Evolutionary conservation across 2,113 vertebrate species (phyloP).

Genomic region (Eupsittula cactorum): DNA sequence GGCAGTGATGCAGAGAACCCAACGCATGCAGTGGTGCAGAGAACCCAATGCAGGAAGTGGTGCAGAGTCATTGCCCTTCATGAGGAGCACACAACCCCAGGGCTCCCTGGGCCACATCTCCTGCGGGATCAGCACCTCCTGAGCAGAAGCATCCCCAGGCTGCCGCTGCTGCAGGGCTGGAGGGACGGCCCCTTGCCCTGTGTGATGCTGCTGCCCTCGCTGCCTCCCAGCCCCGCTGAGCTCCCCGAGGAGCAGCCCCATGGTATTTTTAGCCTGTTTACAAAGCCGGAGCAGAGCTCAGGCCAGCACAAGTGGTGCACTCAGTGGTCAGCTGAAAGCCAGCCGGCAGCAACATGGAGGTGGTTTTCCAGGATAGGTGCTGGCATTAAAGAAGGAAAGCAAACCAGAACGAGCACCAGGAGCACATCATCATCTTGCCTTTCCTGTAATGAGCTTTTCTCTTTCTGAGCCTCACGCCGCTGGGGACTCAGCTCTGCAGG

Average conservation of each 20-base stretch:
- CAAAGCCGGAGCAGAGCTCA: background rate
- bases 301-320: background rate
- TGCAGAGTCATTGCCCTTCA: background rate
- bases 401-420: background rate
- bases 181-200: background rate
- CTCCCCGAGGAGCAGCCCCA: background rate
- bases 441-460: background rate
- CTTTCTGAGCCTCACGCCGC: background rate
- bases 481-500: accelerated
- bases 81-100: background rate
- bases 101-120: background rate
- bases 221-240: slow-evolving; percentile 47
- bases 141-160: background rate
- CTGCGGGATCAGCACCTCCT: background rate
- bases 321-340: background rate
- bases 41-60: too few relatives aligned
- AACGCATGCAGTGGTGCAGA: background rate
- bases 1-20: background rate
- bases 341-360: accelerated
- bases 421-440: background rate
- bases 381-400: background rate
- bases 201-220: background rate
- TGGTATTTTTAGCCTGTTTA: slow-evolving; percentile 62
- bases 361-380: background rate
- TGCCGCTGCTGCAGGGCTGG: accelerated